Evolutionary conservation across 2,113 vertebrate species (phyloP).

Genomic region (Glareola pratincola): DNA sequence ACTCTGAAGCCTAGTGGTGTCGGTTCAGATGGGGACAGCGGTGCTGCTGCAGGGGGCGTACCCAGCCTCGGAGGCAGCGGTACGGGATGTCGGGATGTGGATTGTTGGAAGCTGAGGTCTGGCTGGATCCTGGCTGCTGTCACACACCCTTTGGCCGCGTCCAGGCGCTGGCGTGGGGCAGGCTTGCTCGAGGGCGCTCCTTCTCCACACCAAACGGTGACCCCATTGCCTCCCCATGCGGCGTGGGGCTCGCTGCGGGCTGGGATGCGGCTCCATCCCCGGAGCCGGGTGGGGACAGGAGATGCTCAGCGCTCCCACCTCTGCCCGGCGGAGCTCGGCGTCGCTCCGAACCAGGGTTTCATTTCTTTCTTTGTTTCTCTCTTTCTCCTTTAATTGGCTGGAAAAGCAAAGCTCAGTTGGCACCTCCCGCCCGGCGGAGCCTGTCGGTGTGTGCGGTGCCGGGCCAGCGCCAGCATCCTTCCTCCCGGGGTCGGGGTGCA

Average conservation of each 20-base stretch:
- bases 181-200: accelerated
- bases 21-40: accelerated
- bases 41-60: accelerated
- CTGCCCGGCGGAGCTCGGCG: not conserved
- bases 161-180: accelerated
- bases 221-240: accelerated
- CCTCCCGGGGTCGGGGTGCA: accelerated
- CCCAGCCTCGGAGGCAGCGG: accelerated
- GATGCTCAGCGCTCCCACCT: not conserved
- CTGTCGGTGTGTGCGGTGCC: accelerated
- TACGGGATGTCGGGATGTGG: accelerated
- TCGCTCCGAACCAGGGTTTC: not conserved
- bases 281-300: not conserved
- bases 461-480: accelerated
- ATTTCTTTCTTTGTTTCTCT: constrained; percentile 31
- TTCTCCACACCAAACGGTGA: accelerated
- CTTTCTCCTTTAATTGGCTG: constrained; percentile 35
- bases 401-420: not conserved
- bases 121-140: not conserved
- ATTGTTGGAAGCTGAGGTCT: not conserved
- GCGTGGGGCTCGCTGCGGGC: accelerated
- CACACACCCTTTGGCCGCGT: accelerated
- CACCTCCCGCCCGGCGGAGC: not conserved
- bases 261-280: not conserved
- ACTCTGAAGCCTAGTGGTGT: not conserved